phyloP scores from a whole-genome alignment of 2,888 invertebrate species.

The Cynaeus angustus region DNA sequence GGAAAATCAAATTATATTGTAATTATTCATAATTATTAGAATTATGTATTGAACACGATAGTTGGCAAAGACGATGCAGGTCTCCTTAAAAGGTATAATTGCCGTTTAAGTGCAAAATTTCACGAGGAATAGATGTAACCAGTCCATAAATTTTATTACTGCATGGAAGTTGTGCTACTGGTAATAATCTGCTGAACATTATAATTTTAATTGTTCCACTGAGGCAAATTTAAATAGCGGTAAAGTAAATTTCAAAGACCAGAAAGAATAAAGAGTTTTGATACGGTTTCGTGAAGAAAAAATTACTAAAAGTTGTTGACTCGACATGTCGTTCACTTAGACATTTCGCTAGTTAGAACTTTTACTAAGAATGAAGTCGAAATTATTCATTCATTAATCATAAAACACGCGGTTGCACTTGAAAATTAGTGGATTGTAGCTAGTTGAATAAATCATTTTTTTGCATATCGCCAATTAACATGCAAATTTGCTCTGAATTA shows the following conservation, averaged over 20 bases:
- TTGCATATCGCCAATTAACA: constrained; percentile 22
- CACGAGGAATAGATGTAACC: constrained; percentile 26
- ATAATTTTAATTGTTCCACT: constrained; percentile 46
- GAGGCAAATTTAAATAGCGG: constrained; percentile 48
- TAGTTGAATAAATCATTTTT: constrained; percentile 19
- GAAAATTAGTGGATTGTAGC: not conserved
- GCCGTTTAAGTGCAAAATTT: constrained; percentile 29
- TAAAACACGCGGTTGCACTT: constrained; percentile 10
- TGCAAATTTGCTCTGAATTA: constrained; percentile 20
- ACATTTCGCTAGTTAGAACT: no score
- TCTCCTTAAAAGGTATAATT: constrained; percentile 14
- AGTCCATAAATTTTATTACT: constrained; percentile 32
- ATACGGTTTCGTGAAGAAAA: constrained; percentile 38
- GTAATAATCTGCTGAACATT: constrained; percentile 27
- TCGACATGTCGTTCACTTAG: not conserved
- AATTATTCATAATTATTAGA: constrained; percentile 24
- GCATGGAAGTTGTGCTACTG: constrained; percentile 31
- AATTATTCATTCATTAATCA: constrained; percentile 5
- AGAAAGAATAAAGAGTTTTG: constrained; percentile 43
- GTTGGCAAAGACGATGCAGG: no score
- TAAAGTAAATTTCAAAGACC: constrained; percentile 37
- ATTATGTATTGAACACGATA: not conserved
- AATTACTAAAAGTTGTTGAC: constrained; percentile 30
- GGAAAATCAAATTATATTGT: constrained; percentile 9
- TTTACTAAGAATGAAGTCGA: constrained; percentile 8